These are phyloP conservation scores for Athalia circularis DNA, from an alignment of 2,888 invertebrate species.

Conservation along the genomic window DNA sequence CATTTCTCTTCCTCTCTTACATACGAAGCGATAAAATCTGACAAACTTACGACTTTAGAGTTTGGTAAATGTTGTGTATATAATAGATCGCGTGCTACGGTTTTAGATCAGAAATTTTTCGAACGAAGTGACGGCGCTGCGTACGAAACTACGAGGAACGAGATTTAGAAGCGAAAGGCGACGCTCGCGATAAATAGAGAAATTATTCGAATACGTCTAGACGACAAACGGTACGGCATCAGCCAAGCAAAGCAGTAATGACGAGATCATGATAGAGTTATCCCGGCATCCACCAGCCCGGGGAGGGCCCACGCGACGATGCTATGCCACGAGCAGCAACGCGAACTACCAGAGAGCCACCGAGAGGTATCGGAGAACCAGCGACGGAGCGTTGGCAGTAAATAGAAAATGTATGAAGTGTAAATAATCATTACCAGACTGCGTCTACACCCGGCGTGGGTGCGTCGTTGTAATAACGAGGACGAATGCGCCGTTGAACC, in stretches of 20 bases:
- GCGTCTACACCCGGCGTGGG: conserved; percentile 36
- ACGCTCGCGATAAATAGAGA: conserved; percentile 39
- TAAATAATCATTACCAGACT: conserved; percentile 45
- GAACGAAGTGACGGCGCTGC: background rate
- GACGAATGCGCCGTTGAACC: conserved; percentile 39
- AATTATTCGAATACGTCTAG: conserved; percentile 46
- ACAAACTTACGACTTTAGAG: conserved; percentile 9
- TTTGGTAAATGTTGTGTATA: conserved; percentile 13
- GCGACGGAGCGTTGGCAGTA: conserved; percentile 36
- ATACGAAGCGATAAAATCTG: background rate
- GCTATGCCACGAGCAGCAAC: background rate
- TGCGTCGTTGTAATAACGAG: conserved; percentile 44
- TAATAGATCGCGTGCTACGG: conserved; percentile 17
- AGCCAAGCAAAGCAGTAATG: conserved; percentile 40
- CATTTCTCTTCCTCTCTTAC: background rate
- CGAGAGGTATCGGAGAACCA: conserved; percentile 13
- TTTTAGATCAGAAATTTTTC: conserved; percentile 16
- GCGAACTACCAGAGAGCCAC: conserved; percentile 25
- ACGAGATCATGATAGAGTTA: conserved; percentile 44
- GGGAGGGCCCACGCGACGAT: conserved; percentile 26
- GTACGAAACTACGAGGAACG: background rate
- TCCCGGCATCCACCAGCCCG: conserved; percentile 29
- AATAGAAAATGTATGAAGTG: conserved; percentile 46
- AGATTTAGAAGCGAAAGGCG: conserved; percentile 22
- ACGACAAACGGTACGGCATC: conserved; percentile 33